These are phyloP conservation scores for Xylocampa areola DNA, from an alignment of 2,888 invertebrate genomes.

Conservation along the genomic window DNA sequence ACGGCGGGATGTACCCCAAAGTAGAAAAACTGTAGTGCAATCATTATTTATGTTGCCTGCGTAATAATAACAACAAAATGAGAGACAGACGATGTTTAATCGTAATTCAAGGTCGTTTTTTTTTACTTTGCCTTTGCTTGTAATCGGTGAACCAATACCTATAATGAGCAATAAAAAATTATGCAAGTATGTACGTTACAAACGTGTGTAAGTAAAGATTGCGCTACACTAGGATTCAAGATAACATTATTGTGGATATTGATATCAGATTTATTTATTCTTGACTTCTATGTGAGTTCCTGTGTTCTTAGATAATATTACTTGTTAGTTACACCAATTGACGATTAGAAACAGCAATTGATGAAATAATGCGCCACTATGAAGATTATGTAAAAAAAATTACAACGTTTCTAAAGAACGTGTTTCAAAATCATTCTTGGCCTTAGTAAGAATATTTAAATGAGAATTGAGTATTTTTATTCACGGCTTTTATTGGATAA, in stretches of 20 bases:
- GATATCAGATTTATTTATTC: constrained; percentile 14
- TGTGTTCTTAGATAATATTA: neutral
- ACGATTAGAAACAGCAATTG: neutral
- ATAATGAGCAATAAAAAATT: constrained; percentile 9
- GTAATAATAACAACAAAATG: constrained; percentile 13
- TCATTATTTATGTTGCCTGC: constrained; percentile 8
- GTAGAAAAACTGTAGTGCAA: constrained; percentile 17
- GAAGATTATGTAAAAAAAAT: constrained; percentile 15
- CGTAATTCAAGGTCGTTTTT: constrained; percentile 20
- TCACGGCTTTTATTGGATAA: neutral
- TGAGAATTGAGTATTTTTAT: constrained; percentile 15
- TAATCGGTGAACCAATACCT: constrained; percentile 24
- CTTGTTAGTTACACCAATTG: neutral
- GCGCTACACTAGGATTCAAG: constrained; percentile 4
- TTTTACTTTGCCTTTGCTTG: constrained; percentile 1
- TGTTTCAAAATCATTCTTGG: constrained; percentile 16
- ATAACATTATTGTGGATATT: constrained; percentile 3
- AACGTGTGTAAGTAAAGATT: neutral
- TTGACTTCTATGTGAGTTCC: neutral
- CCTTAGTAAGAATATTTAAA: constrained; percentile 15
- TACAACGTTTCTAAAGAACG: constrained; percentile 16
- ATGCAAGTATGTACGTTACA: neutral
- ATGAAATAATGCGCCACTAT: constrained; percentile 22
- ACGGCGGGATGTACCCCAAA: neutral
- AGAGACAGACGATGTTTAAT: constrained; percentile 12